phyloP scores from a whole-genome alignment of 2,888 invertebrate genomes.

The Hypselothyrea guttata region DNA sequence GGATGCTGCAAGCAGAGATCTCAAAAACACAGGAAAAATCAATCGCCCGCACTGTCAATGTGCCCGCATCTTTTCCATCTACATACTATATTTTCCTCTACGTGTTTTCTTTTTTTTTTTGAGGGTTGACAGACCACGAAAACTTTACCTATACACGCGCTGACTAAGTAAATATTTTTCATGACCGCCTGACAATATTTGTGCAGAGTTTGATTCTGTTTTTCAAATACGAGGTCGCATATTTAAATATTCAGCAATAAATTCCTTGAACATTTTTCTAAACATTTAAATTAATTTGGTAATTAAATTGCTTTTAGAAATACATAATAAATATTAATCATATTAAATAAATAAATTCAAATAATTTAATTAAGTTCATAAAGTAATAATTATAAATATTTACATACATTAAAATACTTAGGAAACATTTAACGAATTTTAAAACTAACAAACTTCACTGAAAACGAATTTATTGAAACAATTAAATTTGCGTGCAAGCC shows the following conservation, averaged over 20 bases:
- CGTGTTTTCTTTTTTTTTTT: slow-evolving; percentile 29
- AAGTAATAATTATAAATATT: too few species aligned
- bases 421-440: too few species aligned
- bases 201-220: slow-evolving; percentile 57
- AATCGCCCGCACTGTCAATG: slow-evolving; percentile 74
- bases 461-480: too few species aligned
- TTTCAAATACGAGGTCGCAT: neutral
- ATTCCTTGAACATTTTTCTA: neutral
- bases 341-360: too few species aligned
- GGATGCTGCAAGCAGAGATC: slow-evolving; percentile 36
- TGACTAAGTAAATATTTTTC: slow-evolving; percentile 72
- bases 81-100: slow-evolving; percentile 11
- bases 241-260: neutral
- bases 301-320: too few species aligned
- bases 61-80: slow-evolving; percentile 62
- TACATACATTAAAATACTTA: too few species aligned
- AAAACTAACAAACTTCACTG: too few species aligned
- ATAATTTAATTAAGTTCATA: too few species aligned
- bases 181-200: slow-evolving; percentile 70
- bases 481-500: too few species aligned
- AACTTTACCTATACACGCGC: slow-evolving; percentile 58
- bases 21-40: slow-evolving; percentile 72
- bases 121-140: slow-evolving; percentile 17
- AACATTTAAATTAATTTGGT: neutral
- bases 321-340: too few species aligned